Conservation (phyloP, 2,888 invertebrate genomes). For the Geotrupes spiniger region DNA sequence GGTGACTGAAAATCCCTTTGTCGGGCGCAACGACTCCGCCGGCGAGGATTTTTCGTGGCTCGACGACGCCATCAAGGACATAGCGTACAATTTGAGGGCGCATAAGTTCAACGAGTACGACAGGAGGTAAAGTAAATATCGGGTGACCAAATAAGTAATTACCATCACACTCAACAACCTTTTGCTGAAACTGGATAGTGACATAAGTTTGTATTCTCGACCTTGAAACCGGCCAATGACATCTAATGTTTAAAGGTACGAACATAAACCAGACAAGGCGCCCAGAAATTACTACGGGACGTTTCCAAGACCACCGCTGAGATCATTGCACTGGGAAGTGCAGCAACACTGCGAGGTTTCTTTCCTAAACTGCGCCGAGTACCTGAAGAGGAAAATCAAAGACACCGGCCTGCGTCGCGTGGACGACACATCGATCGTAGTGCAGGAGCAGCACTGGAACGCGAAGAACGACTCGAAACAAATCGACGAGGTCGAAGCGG, state of each 20-base stretch:
- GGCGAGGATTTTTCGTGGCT: slow-evolving; percentile 41
- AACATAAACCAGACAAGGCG: slow-evolving; percentile 31
- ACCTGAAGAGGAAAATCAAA: slow-evolving; percentile 48
- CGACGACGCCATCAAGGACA: slow-evolving; percentile 54
- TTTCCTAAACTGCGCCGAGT: slow-evolving; percentile 58
- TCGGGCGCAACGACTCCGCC: slow-evolving; percentile 18
- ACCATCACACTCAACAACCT: too few species aligned
- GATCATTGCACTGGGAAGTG: slow-evolving; percentile 62
- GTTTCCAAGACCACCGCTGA: slow-evolving; percentile 58
- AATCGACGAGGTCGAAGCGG: slow-evolving; percentile 49
- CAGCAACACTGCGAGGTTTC: slow-evolving; percentile 54
- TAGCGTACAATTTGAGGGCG: slow-evolving; percentile 60
- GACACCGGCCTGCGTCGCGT: slow-evolving; percentile 50
- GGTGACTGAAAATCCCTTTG: slow-evolving; percentile 24
- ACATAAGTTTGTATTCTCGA: too few species aligned
- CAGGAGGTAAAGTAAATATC: too few species aligned
- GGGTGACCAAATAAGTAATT: too few species aligned
- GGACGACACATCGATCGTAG: slow-evolving; percentile 54
- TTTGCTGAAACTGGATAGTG: too few species aligned
- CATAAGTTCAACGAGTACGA: slow-evolving; percentile 67
- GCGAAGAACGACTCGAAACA: slow-evolving; percentile 42
- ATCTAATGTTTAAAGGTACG: slow-evolving; percentile 35
- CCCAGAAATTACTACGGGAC: slow-evolving; percentile 43
- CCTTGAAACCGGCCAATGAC: too few species aligned
- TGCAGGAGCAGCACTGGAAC: slow-evolving; percentile 53